Conservation (phyloP, 2,888 invertebrate genomes). For the Lasioglossum marginatum region DNA sequence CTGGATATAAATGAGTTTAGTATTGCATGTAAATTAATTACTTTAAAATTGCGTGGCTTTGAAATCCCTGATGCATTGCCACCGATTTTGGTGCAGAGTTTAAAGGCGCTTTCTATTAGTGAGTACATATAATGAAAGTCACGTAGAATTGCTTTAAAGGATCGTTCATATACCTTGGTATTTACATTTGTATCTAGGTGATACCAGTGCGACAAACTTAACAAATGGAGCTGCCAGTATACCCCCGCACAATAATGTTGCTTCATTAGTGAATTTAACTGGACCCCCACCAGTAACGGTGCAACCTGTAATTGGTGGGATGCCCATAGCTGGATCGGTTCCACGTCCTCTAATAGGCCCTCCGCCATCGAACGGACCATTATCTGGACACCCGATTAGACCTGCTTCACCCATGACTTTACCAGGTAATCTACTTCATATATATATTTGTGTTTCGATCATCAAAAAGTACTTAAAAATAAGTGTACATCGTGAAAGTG, state of each 20-base stretch:
- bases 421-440: constrained; percentile 61
- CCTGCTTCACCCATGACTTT: constrained; percentile 78
- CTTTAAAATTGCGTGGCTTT: constrained; percentile 95
- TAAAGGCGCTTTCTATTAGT: constrained; percentile 86
- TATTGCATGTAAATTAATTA: constrained; percentile 98
- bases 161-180: not conserved
- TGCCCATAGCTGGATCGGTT: constrained; percentile 64
- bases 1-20: constrained; percentile 98
- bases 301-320: constrained; percentile 65
- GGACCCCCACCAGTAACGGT: constrained; percentile 54
- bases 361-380: constrained; percentile 66
- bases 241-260: constrained; percentile 57
- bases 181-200: constrained; percentile 41
- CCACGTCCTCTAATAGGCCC: constrained; percentile 72
- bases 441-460: not conserved
- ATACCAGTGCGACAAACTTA: constrained; percentile 44
- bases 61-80: constrained; percentile 96
- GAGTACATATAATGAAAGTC: constrained; percentile 57
- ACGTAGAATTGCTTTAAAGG: not conserved
- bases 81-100: constrained; percentile 89
- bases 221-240: constrained; percentile 63
- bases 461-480: not conserved
- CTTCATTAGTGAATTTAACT: constrained; percentile 70
- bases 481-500: constrained; percentile 20
- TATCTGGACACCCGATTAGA: constrained; percentile 70